Evolutionary conservation across 2,113 vertebrate species (phyloP).

Genomic region (Nannospalax galili): DNA sequence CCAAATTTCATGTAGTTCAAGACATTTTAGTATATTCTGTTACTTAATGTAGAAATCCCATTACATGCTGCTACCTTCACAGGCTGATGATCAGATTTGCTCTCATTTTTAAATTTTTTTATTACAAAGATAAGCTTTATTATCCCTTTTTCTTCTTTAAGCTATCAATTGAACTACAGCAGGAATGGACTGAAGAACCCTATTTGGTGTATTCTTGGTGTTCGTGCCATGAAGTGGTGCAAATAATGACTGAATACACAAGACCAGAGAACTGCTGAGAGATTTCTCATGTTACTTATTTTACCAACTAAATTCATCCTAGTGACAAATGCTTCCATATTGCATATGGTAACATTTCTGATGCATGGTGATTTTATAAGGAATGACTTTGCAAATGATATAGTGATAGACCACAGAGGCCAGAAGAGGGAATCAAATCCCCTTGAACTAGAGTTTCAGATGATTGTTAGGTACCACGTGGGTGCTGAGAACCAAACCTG

Average conservation of each 20-base stretch:
- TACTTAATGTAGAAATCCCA: not conserved
- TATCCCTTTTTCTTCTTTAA: not conserved
- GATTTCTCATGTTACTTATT: not conserved
- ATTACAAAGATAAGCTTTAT: not conserved
- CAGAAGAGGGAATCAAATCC: no score
- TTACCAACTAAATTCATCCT: not conserved
- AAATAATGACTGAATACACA: not conserved
- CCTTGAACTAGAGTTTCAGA: no score
- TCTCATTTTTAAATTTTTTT: not conserved
- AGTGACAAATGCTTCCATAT: not conserved
- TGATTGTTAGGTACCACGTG: no score
- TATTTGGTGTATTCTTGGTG: not conserved
- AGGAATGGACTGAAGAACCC: not conserved
- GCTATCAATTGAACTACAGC: not conserved
- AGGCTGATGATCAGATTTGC: not conserved
- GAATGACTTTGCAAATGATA: not conserved
- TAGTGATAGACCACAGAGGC: not conserved
- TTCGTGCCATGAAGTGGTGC: not conserved
- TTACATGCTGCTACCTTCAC: not conserved
- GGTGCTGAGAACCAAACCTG: no score
- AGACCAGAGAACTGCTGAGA: not conserved
- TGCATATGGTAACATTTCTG: not conserved
- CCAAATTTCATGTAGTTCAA: not conserved
- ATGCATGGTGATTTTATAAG: not conserved
- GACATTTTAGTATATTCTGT: not conserved